Conservation (phyloP, 2,888 invertebrate genomes). For the Eucriotettix oculatus region DNA sequence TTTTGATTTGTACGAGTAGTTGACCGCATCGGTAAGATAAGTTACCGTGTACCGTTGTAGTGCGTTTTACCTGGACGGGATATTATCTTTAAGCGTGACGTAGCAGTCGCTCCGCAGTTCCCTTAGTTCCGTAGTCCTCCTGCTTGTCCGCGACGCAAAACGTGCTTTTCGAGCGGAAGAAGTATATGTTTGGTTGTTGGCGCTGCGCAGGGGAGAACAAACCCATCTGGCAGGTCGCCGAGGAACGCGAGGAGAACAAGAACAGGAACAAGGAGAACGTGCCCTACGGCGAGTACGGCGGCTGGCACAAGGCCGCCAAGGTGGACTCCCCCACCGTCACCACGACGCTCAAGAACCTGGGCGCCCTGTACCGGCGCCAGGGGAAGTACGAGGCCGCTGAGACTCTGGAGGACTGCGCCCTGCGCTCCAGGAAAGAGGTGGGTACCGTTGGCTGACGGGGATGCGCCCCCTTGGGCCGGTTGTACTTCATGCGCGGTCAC, state of each 20-base stretch:
- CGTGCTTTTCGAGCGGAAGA: no score
- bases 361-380: constrained; percentile 93
- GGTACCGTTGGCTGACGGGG: constrained; percentile 14
- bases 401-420: constrained; percentile 94
- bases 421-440: constrained; percentile 91
- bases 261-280: constrained; percentile 72
- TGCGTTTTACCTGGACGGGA: no score
- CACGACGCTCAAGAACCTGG: constrained; percentile 94
- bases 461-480: not conserved
- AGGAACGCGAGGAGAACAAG: constrained; percentile 96
- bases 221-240: constrained; percentile 82
- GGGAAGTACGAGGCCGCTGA: constrained; percentile 99
- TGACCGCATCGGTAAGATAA: no score
- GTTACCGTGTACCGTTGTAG: no score
- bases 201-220: constrained; percentile 62
- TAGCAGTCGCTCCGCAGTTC: no score
- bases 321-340: constrained; percentile 95
- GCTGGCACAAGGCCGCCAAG: constrained; percentile 97
- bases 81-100: no score
- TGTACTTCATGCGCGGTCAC: not conserved
- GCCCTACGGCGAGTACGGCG: constrained; percentile 74
- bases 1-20: no score
- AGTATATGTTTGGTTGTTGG: no score
- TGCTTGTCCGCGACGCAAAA: no score
- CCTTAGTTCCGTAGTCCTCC: no score